Evolutionary conservation across 2,888 invertebrate species (phyloP).

Genomic region (Agrotis segetum): DNA sequence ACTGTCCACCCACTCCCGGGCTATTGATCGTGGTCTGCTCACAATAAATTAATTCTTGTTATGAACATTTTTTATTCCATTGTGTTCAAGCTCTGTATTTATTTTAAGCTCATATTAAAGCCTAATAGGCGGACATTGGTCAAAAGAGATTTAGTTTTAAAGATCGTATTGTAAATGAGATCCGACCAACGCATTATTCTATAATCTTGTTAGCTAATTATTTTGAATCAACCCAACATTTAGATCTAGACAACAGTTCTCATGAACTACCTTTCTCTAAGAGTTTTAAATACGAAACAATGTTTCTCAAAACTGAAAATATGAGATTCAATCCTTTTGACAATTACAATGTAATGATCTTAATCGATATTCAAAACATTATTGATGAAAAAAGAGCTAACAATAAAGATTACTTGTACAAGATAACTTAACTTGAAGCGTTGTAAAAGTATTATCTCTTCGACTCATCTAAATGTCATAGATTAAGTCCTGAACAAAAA

Average conservation of each 20-base stretch:
- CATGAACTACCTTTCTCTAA: not conserved
- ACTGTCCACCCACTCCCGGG: constrained; percentile 90
- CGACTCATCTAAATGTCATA: constrained; percentile 76
- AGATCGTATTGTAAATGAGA: constrained; percentile 65
- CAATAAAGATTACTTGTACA: constrained; percentile 78
- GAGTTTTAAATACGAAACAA: not conserved
- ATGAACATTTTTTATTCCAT: constrained; percentile 89
- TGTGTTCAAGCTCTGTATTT: constrained; percentile 84
- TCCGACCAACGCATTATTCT: constrained; percentile 49
- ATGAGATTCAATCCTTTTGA: constrained; percentile 28
- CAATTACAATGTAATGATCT: constrained; percentile 58
- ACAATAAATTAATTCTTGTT: constrained; percentile 90
- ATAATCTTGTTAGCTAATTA: constrained; percentile 39
- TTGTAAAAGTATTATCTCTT: constrained; percentile 74
- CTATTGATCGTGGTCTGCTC: constrained; percentile 87
- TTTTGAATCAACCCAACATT: constrained; percentile 7
- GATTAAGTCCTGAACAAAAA: constrained; percentile 76
- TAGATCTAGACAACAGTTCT: not conserved
- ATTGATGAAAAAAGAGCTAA: constrained; percentile 58
- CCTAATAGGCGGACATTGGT: constrained; percentile 88
- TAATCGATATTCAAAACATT: constrained; percentile 69
- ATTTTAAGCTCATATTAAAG: constrained; percentile 83
- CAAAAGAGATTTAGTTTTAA: constrained; percentile 79
- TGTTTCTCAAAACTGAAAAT: constrained; percentile 18
- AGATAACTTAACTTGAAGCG: constrained; percentile 80